Percentiles rank a stretch among this genome's conserved stretches.
Conservation (phyloP, 2,888 invertebrate species). For the Orgyia antiqua region DNA sequence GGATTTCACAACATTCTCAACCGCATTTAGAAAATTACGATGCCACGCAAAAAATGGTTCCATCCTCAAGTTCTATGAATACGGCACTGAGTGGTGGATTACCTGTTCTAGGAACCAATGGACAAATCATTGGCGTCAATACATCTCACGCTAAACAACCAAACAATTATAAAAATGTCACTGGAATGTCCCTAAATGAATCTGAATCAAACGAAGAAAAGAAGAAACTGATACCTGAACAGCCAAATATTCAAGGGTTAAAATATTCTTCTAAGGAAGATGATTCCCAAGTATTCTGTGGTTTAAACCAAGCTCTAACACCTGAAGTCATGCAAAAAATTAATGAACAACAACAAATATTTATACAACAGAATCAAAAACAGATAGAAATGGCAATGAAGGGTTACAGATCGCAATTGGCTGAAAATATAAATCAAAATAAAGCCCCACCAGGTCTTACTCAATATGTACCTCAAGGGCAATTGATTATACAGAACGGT, state of each 20-base stretch:
- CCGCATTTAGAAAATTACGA: constrained; percentile 50
- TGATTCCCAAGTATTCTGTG: constrained; percentile 66
- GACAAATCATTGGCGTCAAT: constrained; percentile 79
- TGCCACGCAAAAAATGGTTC: constrained; percentile 40
- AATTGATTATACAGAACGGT: constrained; percentile 68
- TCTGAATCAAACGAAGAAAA: constrained; percentile 52
- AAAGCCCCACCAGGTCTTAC: constrained; percentile 47
- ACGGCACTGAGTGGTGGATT: constrained; percentile 46
- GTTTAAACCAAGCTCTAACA: constrained; percentile 65
- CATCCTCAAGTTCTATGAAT: constrained; percentile 29
- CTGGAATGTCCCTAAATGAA: constrained; percentile 37
- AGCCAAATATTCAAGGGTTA: constrained; percentile 26
- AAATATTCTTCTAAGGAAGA: constrained; percentile 55
- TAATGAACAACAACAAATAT: constrained; percentile 76
- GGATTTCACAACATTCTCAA: constrained; percentile 69
- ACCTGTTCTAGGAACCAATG: constrained; percentile 76
- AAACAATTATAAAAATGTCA: constrained; percentile 40
- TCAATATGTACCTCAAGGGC: constrained; percentile 58
- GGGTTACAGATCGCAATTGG: constrained; percentile 58
- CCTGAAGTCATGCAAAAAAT: constrained; percentile 77
- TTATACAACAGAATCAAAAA: constrained; percentile 75
- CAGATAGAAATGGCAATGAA: constrained; percentile 76
- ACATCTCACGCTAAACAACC: constrained; percentile 54
- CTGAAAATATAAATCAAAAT: constrained; percentile 49
- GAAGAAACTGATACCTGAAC: constrained; percentile 35